Evolutionary conservation across 2,797 vertebrate genomes (phyloP).

Genomic region (Bradypodion ventrale): DNA sequence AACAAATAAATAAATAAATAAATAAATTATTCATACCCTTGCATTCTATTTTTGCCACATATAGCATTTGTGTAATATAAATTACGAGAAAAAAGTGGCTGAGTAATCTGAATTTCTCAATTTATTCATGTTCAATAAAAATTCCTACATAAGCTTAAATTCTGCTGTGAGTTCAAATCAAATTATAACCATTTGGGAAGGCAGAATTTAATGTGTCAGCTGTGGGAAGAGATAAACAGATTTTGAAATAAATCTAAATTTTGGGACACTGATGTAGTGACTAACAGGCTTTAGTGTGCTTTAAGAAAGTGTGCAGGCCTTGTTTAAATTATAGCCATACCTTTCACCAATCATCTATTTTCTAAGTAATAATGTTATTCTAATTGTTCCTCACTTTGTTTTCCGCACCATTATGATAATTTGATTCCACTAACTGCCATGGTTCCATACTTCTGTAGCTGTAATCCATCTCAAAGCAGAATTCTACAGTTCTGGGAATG

Average conservation of each 20-base stretch:
- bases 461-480: too few species aligned
- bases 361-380: slow-evolving; percentile 25
- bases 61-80: slow-evolving; percentile 77
- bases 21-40: slow-evolving; percentile 58
- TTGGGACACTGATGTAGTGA: slow-evolving; percentile 56
- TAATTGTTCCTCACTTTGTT: background rate
- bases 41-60: slow-evolving; percentile 73
- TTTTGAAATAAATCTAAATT: slow-evolving; percentile 64
- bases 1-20: too few species aligned
- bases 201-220: slow-evolving; percentile 72
- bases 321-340: slow-evolving; percentile 7
- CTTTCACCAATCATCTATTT: slow-evolving; percentile 38
- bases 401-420: background rate
- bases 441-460: too few species aligned
- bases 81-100: slow-evolving; percentile 84
- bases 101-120: slow-evolving; percentile 89
- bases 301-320: slow-evolving; percentile 28
- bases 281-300: slow-evolving; percentile 55
- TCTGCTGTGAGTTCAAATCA: slow-evolving; percentile 85
- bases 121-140: slow-evolving; percentile 92
- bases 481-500: too few species aligned
- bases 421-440: too few species aligned
- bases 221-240: slow-evolving; percentile 72
- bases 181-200: slow-evolving; percentile 85
- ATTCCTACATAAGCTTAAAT: slow-evolving; percentile 89